These are phyloP conservation scores for pig (Sus scrofa) DNA, from an alignment of 2,113 vertebrate species.

Conservation along the genomic window T2T-Sscrofa CM000819.6:95996501-95997000, in stretches of 20 bases:
- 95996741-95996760: not conserved
- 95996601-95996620: not conserved
- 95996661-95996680: not conserved
- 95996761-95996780: not conserved
- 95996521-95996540: not conserved
- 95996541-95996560: not conserved
- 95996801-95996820: not conserved
- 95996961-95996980: not conserved
- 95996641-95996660: not conserved
- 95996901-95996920: not conserved
- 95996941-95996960: not conserved
- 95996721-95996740: not conserved
- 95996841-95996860: not conserved
- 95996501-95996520: not conserved
- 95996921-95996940: not conserved
- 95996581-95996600: not conserved
- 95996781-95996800: not conserved
- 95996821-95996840: not conserved
- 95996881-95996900: not conserved
- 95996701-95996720: not conserved
- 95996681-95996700: not conserved
- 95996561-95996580: not conserved
- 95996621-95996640: not conserved
- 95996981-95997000: not conserved
- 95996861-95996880: not conserved